Evolutionary conservation across 2,797 vertebrate genomes (phyloP).

Genomic region (Lemur catta): DNA sequence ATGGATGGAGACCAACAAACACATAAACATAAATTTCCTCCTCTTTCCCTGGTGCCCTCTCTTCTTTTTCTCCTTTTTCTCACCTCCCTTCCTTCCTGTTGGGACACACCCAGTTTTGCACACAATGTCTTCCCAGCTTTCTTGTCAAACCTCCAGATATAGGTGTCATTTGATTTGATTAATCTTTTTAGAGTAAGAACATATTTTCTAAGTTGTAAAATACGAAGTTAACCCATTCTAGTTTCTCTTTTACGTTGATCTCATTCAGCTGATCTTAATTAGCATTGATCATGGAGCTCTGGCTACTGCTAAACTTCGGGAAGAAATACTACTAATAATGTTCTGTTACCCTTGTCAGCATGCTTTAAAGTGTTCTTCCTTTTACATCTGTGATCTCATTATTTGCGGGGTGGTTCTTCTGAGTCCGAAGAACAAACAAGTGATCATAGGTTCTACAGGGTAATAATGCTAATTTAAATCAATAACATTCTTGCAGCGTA

Average conservation of each 20-base stretch:
- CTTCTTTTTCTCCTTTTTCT: background rate
- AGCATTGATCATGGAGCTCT: background rate
- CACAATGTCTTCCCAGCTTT: background rate
- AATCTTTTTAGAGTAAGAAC: background rate
- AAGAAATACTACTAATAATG: background rate
- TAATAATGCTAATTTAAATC: background rate
- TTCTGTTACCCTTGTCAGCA: background rate
- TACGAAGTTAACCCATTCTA: background rate
- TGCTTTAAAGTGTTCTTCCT: background rate
- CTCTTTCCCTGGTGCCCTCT: background rate
- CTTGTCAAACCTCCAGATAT: background rate
- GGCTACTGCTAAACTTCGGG: background rate
- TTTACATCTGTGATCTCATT: conserved; percentile 22
- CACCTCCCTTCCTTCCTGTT: background rate
- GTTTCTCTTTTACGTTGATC: background rate
- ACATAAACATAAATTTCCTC: background rate
- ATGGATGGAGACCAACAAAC: background rate
- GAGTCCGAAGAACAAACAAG: conserved; percentile 34
- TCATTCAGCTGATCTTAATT: background rate
- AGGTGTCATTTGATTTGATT: background rate
- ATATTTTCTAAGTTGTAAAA: background rate
- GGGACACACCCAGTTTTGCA: background rate
- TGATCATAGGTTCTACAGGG: background rate
- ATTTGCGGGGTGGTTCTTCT: background rate
- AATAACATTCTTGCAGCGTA: background rate